These are phyloP conservation scores for Drosophila sechellia DNA, from an alignment of 1,140 invertebrate genomes.

Conservation along the genomic window DNA sequence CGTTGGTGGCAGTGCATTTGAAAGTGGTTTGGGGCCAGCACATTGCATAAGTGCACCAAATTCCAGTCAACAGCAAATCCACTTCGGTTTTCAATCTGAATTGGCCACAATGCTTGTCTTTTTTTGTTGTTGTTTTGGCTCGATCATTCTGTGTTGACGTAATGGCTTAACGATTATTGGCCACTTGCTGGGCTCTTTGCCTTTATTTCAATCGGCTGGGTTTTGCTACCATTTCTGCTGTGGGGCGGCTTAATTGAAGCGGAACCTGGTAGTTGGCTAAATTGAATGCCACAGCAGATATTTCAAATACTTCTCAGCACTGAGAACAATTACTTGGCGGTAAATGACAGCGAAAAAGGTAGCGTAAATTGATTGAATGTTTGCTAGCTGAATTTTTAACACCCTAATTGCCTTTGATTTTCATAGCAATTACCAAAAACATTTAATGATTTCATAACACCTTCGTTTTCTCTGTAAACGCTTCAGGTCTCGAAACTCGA, in stretches of 20 bases:
- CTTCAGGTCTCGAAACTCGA: constrained; percentile 43
- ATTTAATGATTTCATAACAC: background rate
- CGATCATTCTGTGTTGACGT: constrained; percentile 76
- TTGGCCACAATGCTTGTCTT: constrained; percentile 35
- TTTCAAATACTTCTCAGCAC: constrained; percentile 33
- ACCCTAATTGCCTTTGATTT: too few species aligned
- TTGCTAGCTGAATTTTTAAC: too few species aligned
- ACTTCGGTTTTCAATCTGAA: constrained; percentile 71
- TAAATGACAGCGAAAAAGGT: background rate
- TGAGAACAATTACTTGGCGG: constrained; percentile 1
- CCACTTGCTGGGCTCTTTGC: constrained; percentile 36
- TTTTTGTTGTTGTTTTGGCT: constrained; percentile 27
- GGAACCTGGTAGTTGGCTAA: constrained; percentile 49
- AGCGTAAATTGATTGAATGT: too few species aligned
- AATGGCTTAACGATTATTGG: constrained; percentile 60
- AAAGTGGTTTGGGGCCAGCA: constrained; percentile 75
- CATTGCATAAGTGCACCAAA: constrained; percentile 80
- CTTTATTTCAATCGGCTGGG: constrained; percentile 21
- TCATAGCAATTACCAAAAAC: too few species aligned
- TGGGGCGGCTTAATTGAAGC: constrained; percentile 60
- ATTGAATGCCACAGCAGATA: constrained; percentile 49
- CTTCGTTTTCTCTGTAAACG: constrained; percentile 10
- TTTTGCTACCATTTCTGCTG: constrained; percentile 6
- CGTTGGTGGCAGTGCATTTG: constrained; percentile 59
- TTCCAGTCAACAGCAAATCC: constrained; percentile 49